A percentile compares a stretch with the other conserved stretches of the same genome.
These are phyloP conservation scores for Drosophila anomalata DNA, from an alignment of 2,888 invertebrate species.

Conservation along the genomic window DNA sequence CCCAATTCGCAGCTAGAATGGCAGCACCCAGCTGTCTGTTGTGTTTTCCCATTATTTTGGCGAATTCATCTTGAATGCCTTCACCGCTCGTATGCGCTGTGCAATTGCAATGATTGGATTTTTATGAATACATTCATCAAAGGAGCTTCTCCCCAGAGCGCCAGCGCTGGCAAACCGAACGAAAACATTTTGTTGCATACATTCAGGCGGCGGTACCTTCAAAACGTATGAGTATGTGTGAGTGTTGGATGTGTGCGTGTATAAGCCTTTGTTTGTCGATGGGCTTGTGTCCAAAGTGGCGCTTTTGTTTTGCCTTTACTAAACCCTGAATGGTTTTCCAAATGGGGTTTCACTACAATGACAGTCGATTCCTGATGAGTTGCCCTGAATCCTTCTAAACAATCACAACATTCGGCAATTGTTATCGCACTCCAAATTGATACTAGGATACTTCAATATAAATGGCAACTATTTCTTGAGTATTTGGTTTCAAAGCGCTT, in stretches of 20 bases:
- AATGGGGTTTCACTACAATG: slow-evolving; percentile 5
- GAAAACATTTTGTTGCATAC: slow-evolving; percentile 46
- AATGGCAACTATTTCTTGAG: background rate
- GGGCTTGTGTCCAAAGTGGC: slow-evolving; percentile 29
- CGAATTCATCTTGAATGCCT: slow-evolving; percentile 73
- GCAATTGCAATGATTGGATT: slow-evolving; percentile 80
- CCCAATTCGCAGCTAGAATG: slow-evolving; percentile 3
- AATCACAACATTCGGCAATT: slow-evolving; percentile 1
- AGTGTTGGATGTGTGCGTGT: background rate
- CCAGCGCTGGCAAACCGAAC: slow-evolving; percentile 20
- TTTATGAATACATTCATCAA: slow-evolving; percentile 80
- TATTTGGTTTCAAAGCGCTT: too few species aligned
- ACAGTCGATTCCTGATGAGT: slow-evolving; percentile 21
- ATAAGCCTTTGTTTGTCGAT: slow-evolving; percentile 6
- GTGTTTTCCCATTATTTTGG: slow-evolving; percentile 75
- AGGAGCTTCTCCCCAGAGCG: slow-evolving; percentile 39
- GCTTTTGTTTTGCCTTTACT: slow-evolving; percentile 40
- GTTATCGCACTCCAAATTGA: background rate
- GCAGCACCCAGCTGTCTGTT: slow-evolving; percentile 70
- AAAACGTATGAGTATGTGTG: slow-evolving; percentile 3
- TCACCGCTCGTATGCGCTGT: slow-evolving; percentile 42
- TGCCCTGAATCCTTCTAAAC: background rate
- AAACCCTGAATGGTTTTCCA: slow-evolving; percentile 10
- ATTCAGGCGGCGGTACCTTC: slow-evolving; percentile 6
- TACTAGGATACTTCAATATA: background rate